These are phyloP conservation scores for Brachionus angularis DNA, from an alignment of 1,140 invertebrate species.

Conservation along the genomic window DNA sequence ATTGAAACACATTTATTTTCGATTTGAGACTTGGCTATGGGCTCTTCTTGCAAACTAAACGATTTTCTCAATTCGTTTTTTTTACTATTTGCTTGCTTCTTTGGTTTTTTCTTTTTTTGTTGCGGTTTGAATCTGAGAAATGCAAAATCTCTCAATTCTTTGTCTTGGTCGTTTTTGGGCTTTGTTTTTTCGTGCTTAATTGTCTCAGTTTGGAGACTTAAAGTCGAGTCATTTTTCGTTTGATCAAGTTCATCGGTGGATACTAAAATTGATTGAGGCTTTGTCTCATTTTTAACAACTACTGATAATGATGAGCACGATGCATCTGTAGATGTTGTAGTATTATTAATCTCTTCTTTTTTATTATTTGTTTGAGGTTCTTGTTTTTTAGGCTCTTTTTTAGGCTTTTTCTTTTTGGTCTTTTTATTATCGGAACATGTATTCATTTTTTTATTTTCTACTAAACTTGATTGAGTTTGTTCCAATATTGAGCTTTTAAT, in stretches of 20 bases:
- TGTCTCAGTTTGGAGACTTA: not conserved
- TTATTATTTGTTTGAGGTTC: not conserved
- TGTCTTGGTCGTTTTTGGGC: not conserved
- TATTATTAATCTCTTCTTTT: not conserved
- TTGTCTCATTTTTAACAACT: no score
- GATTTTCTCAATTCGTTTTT: no score
- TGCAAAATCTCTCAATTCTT: slow-evolving; percentile 25
- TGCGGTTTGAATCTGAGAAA: not conserved
- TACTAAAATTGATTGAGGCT: no score
- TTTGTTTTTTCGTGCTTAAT: not conserved
- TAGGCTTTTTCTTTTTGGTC: slow-evolving; percentile 15
- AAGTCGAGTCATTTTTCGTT: no score
- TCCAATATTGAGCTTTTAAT: no score
- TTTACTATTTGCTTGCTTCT: no score
- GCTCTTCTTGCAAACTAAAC: no score
- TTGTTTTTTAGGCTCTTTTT: not conserved
- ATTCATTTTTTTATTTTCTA: not conserved
- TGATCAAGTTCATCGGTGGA: no score
- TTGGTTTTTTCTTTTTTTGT: slow-evolving; percentile 14
- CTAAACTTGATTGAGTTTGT: not conserved
- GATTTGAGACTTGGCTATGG: no score
- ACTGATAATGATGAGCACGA: no score
- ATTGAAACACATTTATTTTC: no score
- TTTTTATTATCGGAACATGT: slow-evolving; percentile 6
- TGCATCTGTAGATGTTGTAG: no score